phyloP scores from a whole-genome alignment of 1,140 invertebrate genomes.

The Ctenoplectra terminalis region DNA sequence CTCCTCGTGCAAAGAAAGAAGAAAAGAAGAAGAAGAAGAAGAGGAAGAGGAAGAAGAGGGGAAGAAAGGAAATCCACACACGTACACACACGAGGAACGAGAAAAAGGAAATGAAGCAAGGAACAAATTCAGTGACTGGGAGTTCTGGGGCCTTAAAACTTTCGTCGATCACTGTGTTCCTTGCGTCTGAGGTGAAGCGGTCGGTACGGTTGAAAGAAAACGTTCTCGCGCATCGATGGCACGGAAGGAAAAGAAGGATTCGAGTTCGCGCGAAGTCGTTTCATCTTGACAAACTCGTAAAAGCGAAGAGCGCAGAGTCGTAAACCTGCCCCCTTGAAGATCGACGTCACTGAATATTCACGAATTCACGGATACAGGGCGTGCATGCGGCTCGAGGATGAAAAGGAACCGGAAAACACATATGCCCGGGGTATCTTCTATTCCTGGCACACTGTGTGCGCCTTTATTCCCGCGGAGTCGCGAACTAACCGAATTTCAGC shows the following conservation, averaged over 20 bases:
- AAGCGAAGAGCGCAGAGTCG: conserved; percentile 43
- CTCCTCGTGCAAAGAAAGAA: too few relatives aligned
- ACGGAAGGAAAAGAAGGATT: conserved; percentile 35
- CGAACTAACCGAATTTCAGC: conserved; percentile 24
- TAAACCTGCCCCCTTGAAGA: conserved; percentile 52
- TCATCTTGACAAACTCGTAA: conserved; percentile 68
- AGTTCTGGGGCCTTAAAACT: neutral
- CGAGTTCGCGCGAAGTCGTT: conserved; percentile 59
- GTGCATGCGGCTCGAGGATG: neutral
- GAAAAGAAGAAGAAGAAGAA: too few relatives aligned
- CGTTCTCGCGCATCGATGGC: conserved; percentile 14
- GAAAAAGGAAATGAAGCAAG: neutral
- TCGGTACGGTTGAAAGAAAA: conserved; percentile 40
- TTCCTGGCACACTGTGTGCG: conserved; percentile 33
- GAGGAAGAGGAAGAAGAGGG: rapidly evolving
- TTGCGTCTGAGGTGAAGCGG: too few relatives aligned
- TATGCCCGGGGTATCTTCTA: conserved; percentile 46
- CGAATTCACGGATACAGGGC: conserved; percentile 44
- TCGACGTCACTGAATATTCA: conserved; percentile 63
- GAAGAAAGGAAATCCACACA: neutral
- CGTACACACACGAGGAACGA: neutral
- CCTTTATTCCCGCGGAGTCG: conserved; percentile 17
- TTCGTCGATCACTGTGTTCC: conserved; percentile 16
- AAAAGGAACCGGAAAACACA: neutral
- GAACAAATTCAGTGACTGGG: neutral